Conservation (phyloP, 2,888 invertebrate genomes). For the Labia minor region DNA sequence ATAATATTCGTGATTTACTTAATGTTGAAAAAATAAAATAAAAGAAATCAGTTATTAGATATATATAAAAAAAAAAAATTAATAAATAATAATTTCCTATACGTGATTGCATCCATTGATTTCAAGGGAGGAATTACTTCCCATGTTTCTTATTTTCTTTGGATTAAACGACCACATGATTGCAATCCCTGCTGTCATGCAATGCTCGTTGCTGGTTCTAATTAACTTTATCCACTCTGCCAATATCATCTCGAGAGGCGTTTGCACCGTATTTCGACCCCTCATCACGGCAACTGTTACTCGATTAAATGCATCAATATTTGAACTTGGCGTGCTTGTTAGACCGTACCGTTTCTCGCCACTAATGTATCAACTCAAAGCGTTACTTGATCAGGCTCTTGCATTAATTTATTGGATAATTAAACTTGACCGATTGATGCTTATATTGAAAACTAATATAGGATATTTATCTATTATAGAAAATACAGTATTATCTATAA, state of each 20-base stretch:
- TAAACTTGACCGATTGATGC: background rate
- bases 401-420: slow-evolving; percentile 13
- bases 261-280: background rate
- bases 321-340: background rate
- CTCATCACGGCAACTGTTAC: slow-evolving; percentile 1
- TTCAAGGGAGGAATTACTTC: too few relatives aligned
- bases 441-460: background rate
- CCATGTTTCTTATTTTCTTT: too few relatives aligned
- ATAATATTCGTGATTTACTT: too few relatives aligned
- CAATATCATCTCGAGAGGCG: background rate
- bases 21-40: too few relatives aligned
- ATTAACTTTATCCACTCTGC: slow-evolving; percentile 1
- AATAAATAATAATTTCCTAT: too few relatives aligned
- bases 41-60: too few relatives aligned
- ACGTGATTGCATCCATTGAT: too few relatives aligned
- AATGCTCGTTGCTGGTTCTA: background rate
- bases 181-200: too few relatives aligned
- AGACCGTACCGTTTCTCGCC: background rate
- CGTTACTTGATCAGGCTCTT: slow-evolving; percentile 1
- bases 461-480: too few relatives aligned
- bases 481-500: too few relatives aligned
- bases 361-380: slow-evolving; percentile 13
- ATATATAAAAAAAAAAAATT: too few relatives aligned
- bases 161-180: too few relatives aligned
- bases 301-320: slow-evolving; percentile 7